Evolutionary conservation across 2,113 vertebrate species (phyloP), one percentile per base, ranked within the genome.

Genomic region (Brachionichthys hirsutus): DNA sequence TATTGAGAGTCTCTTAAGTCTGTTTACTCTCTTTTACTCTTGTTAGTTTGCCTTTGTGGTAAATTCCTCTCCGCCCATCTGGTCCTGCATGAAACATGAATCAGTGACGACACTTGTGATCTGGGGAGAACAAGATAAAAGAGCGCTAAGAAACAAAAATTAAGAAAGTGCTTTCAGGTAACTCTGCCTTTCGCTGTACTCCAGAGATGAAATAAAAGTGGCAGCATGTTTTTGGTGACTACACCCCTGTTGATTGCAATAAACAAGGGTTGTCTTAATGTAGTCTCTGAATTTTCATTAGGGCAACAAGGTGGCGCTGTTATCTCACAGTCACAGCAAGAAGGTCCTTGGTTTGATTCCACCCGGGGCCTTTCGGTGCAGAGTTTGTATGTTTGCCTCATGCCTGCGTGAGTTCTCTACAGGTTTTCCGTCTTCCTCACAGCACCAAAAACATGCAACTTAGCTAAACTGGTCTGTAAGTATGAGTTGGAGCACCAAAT

Each of bases 171-270:
- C 58, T 44, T 9, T 6, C 6, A 58, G 71, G 66, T 68, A 53
- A 58, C 57, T 56, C 47, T 58, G 63, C 46, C 50, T 58, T 49
- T 69, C 57, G 62, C 69, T 47, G 15, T 50, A 40, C 51, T 41
- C 49, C 13, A 22, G 62, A 68, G 49, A 76, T 54, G 35, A 49
- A 66, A 69, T 73, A 59, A 46, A 57, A 56, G 20, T 55, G 34
- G 59, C 71, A 67, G 72, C 59, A 48, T 65, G 64, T 70, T 72
- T 77, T 49, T 68, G 54, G 70, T 85, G 69, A 82, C 71, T 47
- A 45, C 64, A 75, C 70, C 73, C 78, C 73, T 74, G 80, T 81
- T 4, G 80, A 76, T 22, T 72, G 73, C 62, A 81, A 73, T 61
- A 70, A 79, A 82, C 77, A 44, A 20, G 15, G 68, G 54, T 62